These are phyloP conservation scores for Coelogynopora nodosa DNA, from an alignment of 2,888 invertebrate species.

Conservation along the genomic window DNA sequence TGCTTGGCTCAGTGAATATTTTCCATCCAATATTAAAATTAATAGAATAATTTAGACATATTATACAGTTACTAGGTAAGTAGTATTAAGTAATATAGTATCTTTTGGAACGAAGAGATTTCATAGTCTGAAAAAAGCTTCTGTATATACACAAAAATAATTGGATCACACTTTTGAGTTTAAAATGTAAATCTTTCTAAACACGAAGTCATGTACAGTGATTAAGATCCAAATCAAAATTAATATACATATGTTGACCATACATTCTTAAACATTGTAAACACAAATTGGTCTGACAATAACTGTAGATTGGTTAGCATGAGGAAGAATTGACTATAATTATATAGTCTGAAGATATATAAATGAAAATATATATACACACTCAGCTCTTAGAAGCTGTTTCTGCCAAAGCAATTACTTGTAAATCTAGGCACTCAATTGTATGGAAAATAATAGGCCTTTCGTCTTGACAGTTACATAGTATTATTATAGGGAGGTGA, in stretches of 20 bases:
- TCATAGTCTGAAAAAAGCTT: no score
- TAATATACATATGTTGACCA: not conserved
- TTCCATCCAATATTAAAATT: not conserved
- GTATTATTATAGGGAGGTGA: no score
- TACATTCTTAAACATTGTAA: conserved; percentile 9
- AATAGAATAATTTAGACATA: no score
- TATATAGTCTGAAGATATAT: no score
- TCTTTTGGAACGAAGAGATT: not conserved
- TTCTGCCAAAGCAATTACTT: no score
- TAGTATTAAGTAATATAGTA: not conserved
- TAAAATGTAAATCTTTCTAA: not conserved
- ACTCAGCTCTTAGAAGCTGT: no score
- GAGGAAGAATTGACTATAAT: not conserved
- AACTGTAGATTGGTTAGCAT: not conserved
- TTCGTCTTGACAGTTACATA: no score
- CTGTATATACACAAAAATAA: conserved; percentile 21
- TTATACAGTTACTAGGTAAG: not conserved
- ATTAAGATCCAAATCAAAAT: not conserved
- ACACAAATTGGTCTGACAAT: conserved; percentile 10
- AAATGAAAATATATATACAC: no score
- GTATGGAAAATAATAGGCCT: no score
- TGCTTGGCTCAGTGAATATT: not conserved
- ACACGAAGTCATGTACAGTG: not conserved
- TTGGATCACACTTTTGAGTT: not conserved
- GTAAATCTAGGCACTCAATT: no score